Evolutionary conservation across 2,113 vertebrate species (phyloP), one percentile per base, ranked within the genome.

Genomic region (Pygoscelis adeliae): DNA sequence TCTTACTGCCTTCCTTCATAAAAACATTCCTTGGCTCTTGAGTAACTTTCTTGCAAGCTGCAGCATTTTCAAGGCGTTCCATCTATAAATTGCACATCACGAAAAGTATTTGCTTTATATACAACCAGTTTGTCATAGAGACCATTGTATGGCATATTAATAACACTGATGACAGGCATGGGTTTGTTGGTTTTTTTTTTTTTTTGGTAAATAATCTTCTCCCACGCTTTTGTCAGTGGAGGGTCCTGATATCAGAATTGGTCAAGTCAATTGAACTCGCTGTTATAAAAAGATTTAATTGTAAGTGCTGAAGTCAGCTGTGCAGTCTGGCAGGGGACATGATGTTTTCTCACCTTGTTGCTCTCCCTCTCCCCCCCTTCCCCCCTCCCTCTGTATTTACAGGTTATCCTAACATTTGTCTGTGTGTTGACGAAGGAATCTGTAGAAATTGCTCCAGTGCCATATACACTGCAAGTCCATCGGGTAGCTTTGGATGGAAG

Each of bases 331-430:
- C 65, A 58, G 26, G 59, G 11, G 7, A 42, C 78, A 30, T 47
- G 53, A 65, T 32, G 10, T 70, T 84, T 89, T 71, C 71, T 95
- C 40, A 77, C 16, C 26, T 63, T 80, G 21, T 73, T 78, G 36
- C 32, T 71, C 36, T 81, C 29, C 26, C 9, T 76, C 30, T 52
- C 17, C 32, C 40, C 30, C 30, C 67, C 16, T 56, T 16, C 65
- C 32, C 67, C 36, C 32, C 34, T n/a, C 19, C n/a, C n/a, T 52
- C 58, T 71, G 13, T 93, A 3, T 91, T 93, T 94, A 46, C 83
- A 98, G 97, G 67, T 97, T 67, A 63, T 93, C 62, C 16, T 97
- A 70, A 93, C 52, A 22, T 96, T 97, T 47, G 38, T 90, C 74
- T 94, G 88, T 10, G 10, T 87, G 67, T 46, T 94, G 62, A 91